Base-by-base conservation (phyloP, 1,140 invertebrate species). In the Drosophila suzukii region DNA sequence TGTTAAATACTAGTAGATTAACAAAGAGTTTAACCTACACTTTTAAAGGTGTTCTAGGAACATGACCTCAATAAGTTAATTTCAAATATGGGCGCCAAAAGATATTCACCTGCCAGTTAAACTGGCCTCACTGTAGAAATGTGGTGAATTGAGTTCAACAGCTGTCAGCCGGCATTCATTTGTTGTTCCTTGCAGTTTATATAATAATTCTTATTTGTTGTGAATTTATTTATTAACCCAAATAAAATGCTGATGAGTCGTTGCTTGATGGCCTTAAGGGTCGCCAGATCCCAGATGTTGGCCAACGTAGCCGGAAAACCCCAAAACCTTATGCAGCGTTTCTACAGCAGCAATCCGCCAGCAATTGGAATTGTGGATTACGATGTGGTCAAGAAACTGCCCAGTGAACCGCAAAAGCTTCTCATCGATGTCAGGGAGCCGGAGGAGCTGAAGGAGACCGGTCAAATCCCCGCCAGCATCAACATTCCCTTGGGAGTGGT, bases 351-450 rank as follows among this genome's bases (percentile, higher is more conserved):
- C 57, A 58, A 30, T 0, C 24, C 13, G 1, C 39, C 51, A 6
- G 4, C 44, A 6, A 89, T 86, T 59, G 72, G 73, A 20, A 91
- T 92, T 60, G 93, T 93, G 15, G 91, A 93, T 32, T 94, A 93
- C 86, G 91, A 93, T 3, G 92, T 93, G 51, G 91, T 94, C 0
- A 93, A 93, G 63, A 91, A 92, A 53, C 79, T 93, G 34, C 86
- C 90, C 57, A 73, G 81, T 32, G 89, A 92, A 34, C 91, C 82
- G 8, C 92, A 93, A 46, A 91, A 93, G 66, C 77, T 94, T 4
- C 93, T 96, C 7, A 94, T 96, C 70, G 95, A 96, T 92, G 95
- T 96, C 0, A 93, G 95, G 24, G 95, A 96, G 78, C 94, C 94
- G 2, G 90, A 93, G 43, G 95, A 96, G 92, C 92, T 96, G 2